These are phyloP conservation scores for Chrysochloris asiatica DNA, from an alignment of 2,113 vertebrate genomes.

Conservation along the genomic window DNA sequence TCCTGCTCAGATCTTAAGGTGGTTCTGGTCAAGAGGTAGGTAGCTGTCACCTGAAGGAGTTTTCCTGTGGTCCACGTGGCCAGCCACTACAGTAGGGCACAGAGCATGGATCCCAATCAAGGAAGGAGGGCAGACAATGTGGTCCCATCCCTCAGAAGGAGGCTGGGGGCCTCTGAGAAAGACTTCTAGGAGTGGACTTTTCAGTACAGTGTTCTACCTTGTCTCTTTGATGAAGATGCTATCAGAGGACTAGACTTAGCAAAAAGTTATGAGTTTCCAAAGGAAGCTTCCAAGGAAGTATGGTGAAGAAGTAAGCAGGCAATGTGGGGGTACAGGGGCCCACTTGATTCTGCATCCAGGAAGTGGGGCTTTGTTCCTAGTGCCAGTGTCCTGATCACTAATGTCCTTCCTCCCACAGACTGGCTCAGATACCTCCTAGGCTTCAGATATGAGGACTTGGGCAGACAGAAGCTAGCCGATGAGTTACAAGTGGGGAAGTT, in stretches of 20 bases:
- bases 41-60: too few species aligned
- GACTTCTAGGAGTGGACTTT: too few species aligned
- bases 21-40: too few species aligned
- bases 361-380: neutral
- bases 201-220: neutral
- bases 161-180: neutral
- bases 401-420: too few species aligned
- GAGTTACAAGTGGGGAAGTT: neutral
- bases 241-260: too few species aligned
- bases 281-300: too few species aligned
- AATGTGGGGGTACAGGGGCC: neutral
- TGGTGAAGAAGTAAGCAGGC: neutral
- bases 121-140: too few species aligned
- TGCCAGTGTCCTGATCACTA: neutral
- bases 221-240: neutral
- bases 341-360: neutral
- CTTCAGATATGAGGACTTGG: neutral
- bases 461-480: neutral
- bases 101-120: too few species aligned
- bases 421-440: neutral
- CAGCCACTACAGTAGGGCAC: too few species aligned
- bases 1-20: too few species aligned
- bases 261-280: neutral
- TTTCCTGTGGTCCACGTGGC: too few species aligned
- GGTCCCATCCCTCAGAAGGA: neutral